Evolutionary conservation across 1,140 invertebrate genomes (phyloP).

Genomic region (Trissolcus basalis): DNA sequence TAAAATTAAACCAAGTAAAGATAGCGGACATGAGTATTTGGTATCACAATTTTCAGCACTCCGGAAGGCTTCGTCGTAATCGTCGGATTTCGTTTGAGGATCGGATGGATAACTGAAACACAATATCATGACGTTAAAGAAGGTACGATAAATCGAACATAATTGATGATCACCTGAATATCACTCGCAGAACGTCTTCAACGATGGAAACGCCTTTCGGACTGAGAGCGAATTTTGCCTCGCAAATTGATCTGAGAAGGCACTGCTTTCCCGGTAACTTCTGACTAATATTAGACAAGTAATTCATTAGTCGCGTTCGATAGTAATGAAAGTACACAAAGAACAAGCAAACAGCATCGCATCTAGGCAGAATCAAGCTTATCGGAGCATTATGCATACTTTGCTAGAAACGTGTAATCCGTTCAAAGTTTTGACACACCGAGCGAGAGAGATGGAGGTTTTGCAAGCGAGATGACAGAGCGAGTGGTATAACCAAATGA

Average conservation of each 20-base stretch:
- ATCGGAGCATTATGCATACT: constrained; percentile 14
- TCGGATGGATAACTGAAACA: constrained; percentile 68
- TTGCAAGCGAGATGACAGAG: background rate
- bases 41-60: constrained; percentile 61
- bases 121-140: background rate
- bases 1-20: constrained; percentile 66
- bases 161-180: constrained; percentile 78
- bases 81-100: constrained; percentile 45
- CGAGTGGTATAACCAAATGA: constrained; percentile 11
- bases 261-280: constrained; percentile 81
- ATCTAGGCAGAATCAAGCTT: constrained; percentile 12
- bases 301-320: constrained; percentile 42
- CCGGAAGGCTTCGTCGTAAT: constrained; percentile 67
- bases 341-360: constrained; percentile 13
- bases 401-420: constrained; percentile 11
- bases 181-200: constrained; percentile 80
- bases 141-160: background rate
- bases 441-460: background rate
- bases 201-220: constrained; percentile 80
- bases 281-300: constrained; percentile 72
- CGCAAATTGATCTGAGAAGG: constrained; percentile 82
- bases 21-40: constrained; percentile 70
- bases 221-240: constrained; percentile 78
- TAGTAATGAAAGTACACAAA: constrained; percentile 42
- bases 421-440: constrained; percentile 2